Evolutionary conservation across 2,888 invertebrate genomes (phyloP).

Genomic region (Diabrotica balteata): DNA sequence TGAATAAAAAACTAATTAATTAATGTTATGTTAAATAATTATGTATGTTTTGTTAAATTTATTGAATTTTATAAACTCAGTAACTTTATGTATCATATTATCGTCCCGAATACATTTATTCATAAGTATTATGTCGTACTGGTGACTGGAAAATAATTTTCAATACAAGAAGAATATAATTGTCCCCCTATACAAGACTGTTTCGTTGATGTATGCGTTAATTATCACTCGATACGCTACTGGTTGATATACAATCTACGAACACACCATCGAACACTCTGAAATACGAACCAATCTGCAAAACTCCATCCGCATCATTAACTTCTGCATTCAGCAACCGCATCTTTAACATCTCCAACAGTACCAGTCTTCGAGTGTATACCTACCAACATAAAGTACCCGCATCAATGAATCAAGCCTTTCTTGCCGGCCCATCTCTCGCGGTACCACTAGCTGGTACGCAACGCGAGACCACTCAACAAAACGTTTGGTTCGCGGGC

Average conservation of each 20-base stretch:
- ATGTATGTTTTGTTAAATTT: too few relatives aligned
- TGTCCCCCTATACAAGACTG: too few relatives aligned
- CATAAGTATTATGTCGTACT: too few relatives aligned
- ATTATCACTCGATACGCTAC: conserved; percentile 6
- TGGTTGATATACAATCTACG: conserved; percentile 9
- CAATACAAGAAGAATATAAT: too few relatives aligned
- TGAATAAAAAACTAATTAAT: too few relatives aligned
- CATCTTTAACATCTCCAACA: conserved; percentile 16
- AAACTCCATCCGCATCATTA: conserved; percentile 20
- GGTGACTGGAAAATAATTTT: too few relatives aligned
- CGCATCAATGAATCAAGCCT: conserved; percentile 29
- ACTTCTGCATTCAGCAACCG: conserved; percentile 20
- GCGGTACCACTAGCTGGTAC: conserved; percentile 26
- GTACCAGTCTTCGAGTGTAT: conserved; percentile 16
- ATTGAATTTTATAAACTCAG: too few relatives aligned
- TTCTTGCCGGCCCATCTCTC: conserved; percentile 19
- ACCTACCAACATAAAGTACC: conserved; percentile 22
- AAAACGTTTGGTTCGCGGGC: conserved; percentile 30
- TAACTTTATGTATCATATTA: too few relatives aligned
- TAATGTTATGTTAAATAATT: too few relatives aligned
- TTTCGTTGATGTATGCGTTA: too few relatives aligned
- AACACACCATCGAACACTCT: conserved; percentile 16
- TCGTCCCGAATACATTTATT: too few relatives aligned
- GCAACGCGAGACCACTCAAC: conserved; percentile 20
- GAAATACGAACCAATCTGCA: conserved; percentile 23